phyloP scores from a whole-genome alignment of 2,113 vertebrate species.

The Cinclus mexicanus region DNA sequence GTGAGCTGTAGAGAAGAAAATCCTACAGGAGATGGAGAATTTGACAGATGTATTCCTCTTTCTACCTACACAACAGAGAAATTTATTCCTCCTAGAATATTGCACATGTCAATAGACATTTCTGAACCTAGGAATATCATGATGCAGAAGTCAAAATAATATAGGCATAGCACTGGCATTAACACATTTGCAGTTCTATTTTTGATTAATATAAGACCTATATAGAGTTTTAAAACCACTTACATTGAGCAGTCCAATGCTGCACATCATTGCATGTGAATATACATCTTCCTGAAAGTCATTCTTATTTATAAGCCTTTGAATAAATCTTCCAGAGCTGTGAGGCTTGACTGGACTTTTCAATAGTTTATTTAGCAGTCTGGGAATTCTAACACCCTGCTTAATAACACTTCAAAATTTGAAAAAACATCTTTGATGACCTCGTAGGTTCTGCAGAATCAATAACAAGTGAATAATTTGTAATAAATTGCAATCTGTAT shows the following conservation, averaged over 20 bases:
- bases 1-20: neutral
- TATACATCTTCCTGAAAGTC: neutral
- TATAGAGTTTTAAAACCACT: neutral
- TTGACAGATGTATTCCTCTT: neutral
- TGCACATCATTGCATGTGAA: neutral
- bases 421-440: neutral
- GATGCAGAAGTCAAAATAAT: neutral
- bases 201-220: neutral
- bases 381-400: neutral
- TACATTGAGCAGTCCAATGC: neutral
- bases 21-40: neutral
- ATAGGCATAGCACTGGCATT: neutral
- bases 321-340: neutral
- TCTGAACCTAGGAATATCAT: neutral
- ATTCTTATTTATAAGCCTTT: neutral
- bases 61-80: neutral
- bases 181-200: neutral
- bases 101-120: neutral
- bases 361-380: neutral
- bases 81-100: neutral
- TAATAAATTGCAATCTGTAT: neutral
- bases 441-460: neutral
- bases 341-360: neutral
- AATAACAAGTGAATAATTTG: neutral
- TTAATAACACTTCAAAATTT: neutral